Conservation (phyloP, 2,797 vertebrate species). For the Pseudomugil gertrudae region DNA sequence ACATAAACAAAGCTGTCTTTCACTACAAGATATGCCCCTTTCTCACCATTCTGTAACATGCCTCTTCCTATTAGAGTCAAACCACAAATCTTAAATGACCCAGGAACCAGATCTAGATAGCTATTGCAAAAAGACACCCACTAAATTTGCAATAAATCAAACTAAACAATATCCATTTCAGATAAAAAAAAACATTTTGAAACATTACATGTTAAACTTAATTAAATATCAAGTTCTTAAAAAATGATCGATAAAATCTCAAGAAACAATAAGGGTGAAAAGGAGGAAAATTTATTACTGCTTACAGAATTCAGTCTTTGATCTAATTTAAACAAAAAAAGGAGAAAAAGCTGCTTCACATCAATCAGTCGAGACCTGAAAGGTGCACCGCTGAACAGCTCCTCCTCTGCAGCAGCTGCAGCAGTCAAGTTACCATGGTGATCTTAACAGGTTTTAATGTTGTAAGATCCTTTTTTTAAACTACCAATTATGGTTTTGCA, state of each 20-base stretch:
- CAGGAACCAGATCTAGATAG: too few species aligned
- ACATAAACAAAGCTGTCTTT: too few species aligned
- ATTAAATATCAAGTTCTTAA: too few species aligned
- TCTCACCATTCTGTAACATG: neutral
- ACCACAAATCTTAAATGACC: too few species aligned
- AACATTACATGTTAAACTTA: too few species aligned
- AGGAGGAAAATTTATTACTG: neutral
- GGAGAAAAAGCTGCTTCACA: neutral
- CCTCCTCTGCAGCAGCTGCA: neutral
- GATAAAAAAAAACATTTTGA: too few species aligned
- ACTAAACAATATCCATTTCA: neutral
- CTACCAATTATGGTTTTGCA: neutral
- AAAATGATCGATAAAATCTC: neutral
- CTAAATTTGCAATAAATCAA: neutral
- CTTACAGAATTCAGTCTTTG: neutral
- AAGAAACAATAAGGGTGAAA: neutral
- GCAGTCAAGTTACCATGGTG: neutral
- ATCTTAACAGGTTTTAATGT: neutral
- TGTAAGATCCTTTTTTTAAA: neutral
- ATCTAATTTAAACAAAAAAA: neutral
- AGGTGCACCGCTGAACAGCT: neutral
- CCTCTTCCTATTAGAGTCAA: too few species aligned
- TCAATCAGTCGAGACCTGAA: neutral
- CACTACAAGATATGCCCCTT: too few species aligned
- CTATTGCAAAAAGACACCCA: neutral